These are phyloP conservation scores for Chrysolina americana DNA, from an alignment of 2,888 invertebrate species.

Conservation along the genomic window DNA sequence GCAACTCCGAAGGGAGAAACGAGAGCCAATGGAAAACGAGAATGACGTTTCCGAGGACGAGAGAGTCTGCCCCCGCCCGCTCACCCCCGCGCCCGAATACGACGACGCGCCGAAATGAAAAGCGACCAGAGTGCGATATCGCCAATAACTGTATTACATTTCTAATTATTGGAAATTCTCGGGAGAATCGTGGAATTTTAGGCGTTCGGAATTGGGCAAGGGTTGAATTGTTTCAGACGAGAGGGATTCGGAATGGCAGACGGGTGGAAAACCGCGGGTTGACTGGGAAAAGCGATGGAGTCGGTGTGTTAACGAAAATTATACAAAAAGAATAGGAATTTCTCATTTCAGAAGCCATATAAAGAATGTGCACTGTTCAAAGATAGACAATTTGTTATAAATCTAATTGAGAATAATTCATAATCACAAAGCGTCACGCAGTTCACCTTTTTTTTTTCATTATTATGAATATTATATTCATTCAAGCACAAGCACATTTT, in stretches of 20 bases:
- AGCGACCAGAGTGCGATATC: conserved; percentile 46
- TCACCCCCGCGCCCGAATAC: background rate
- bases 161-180: conserved; percentile 39
- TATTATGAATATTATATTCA: too few species aligned
- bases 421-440: too few species aligned
- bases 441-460: too few species aligned
- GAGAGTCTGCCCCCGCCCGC: conserved; percentile 51
- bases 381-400: too few species aligned
- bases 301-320: background rate
- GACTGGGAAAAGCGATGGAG: background rate
- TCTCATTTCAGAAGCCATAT: too few species aligned
- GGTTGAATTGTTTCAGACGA: background rate
- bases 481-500: too few species aligned
- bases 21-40: conserved; percentile 64
- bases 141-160: conserved; percentile 38
- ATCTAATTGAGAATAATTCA: too few species aligned
- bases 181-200: conserved; percentile 25
- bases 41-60: conserved; percentile 60
- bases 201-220: background rate
- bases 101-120: conserved; percentile 39
- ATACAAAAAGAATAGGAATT: background rate
- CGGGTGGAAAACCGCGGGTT: background rate
- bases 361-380: too few species aligned
- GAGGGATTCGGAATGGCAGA: background rate
- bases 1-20: conserved; percentile 65